Base-by-base conservation (phyloP, 1,140 invertebrate genomes). In the Trachelipus rathkii region DNA sequence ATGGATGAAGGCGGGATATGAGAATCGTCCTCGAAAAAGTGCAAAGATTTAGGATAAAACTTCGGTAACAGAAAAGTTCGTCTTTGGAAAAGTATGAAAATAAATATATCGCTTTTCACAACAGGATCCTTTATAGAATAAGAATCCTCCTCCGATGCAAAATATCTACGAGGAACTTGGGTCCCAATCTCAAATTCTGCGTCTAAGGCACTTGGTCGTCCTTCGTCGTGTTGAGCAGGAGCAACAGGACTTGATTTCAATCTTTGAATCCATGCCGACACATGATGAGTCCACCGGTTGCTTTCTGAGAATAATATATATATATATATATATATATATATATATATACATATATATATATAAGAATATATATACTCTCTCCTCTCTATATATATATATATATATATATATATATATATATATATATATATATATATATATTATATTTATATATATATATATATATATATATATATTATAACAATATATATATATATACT, bases 321-420 rank as follows among this genome's bases (percentile, higher is more conserved):
- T 60, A 60, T 60, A 60, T 60, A 60, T 60, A 60, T 60, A 60
- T 60, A 60, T 60, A 60, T 60, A 60, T 60, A 60, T 60, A 60
- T 60, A 60, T 60, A 60, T 60, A 60, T 60, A 60, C 8, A 60
- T 19, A 19, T 60, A 60, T 15, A 50, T 50, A 15, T 50, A 50
- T 15, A 50, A 15, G 46, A 15, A 9, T 50, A 50, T 50, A 10
- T 15, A 50, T 10, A 50, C 46, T n/a, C n/a, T n/a, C n/a, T n/a
- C n/a, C n/a, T n/a, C n/a, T n/a, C n/a, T n/a, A n/a, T n/a, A n/a
- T n/a, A 10, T 9, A 50, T 60, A 60, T 60, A 60, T 60, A 60
- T 60, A 60, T 60, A 60, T 60, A 60, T 60, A 60, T 60, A 60
- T 60, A 60, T 60, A 60, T 60, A 60, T 60, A 60, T 60, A 60